phyloP scores from a whole-genome alignment of 2,888 invertebrate species.

The Drosophila hamatofila region DNA sequence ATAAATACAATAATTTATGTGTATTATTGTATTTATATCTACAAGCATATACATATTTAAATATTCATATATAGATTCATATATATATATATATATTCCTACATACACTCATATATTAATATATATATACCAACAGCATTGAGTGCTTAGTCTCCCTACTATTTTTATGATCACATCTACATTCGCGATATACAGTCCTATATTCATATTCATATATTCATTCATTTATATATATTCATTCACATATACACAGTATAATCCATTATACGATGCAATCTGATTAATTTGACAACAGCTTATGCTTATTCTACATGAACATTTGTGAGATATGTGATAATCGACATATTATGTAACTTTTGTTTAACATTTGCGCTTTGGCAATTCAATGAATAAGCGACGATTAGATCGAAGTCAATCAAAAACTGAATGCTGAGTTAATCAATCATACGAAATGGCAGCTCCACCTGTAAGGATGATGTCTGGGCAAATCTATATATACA shows the following conservation, averaged over 20 bases:
- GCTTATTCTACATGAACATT: background rate
- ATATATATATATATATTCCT: background rate
- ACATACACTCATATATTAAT: too few species aligned
- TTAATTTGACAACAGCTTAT: background rate
- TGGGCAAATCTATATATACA: conserved; percentile 3
- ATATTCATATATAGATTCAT: background rate
- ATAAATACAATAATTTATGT: too few species aligned
- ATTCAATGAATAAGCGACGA: conserved; percentile 10
- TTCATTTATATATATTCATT: background rate
- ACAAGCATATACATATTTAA: background rate
- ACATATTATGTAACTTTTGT: background rate
- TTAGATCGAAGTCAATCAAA: conserved; percentile 37
- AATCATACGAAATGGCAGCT: conserved; percentile 38
- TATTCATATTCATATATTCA: background rate
- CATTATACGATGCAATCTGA: background rate
- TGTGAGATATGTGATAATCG: background rate
- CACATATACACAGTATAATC: background rate
- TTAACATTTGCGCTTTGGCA: background rate
- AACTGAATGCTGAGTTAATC: conserved; percentile 26
- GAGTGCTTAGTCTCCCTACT: too few species aligned
- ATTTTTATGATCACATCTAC: too few species aligned
- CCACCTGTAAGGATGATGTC: conserved; percentile 7
- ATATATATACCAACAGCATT: too few species aligned
- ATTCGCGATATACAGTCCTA: too few species aligned
- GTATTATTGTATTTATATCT: background rate